Conservation (phyloP, 2,888 invertebrate species). For the Saturnia japonica region DNA sequence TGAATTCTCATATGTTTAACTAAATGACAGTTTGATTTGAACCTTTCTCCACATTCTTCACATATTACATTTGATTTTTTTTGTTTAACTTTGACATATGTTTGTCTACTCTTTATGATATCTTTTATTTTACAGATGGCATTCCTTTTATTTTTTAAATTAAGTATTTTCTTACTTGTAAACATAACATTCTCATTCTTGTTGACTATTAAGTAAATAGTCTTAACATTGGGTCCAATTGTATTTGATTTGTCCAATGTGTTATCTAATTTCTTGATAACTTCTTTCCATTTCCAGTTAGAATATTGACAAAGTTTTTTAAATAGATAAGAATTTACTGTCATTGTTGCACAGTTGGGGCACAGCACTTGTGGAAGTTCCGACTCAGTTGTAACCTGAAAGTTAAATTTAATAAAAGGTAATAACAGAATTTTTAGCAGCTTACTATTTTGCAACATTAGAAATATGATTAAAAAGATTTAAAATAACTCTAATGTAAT, state of each 20-base stretch:
- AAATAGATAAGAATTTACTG: constrained; percentile 58
- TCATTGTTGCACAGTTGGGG: constrained; percentile 50
- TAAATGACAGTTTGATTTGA: constrained; percentile 41
- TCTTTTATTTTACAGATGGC: constrained; percentile 52
- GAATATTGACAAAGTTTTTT: constrained; percentile 53
- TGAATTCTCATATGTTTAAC: constrained; percentile 53
- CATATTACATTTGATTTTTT: constrained; percentile 42
- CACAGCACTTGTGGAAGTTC: constrained; percentile 60
- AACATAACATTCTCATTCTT: constrained; percentile 49
- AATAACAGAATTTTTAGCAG: too few species aligned
- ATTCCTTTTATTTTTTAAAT: constrained; percentile 42
- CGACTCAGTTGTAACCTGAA: constrained; percentile 51
- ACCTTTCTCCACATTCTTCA: constrained; percentile 55
- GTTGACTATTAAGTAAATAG: constrained; percentile 52
- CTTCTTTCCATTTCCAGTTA: constrained; percentile 48
- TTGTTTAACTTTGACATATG: constrained; percentile 40
- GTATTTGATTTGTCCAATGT: constrained; percentile 42
- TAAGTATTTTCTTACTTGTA: constrained; percentile 47
- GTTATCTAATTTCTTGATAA: constrained; percentile 41
- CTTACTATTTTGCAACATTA: too few species aligned
- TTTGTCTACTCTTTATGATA: constrained; percentile 45
- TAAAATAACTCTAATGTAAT: too few species aligned
- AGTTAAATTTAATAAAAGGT: too few species aligned
- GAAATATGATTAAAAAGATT: too few species aligned
- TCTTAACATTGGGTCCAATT: constrained; percentile 40